Base-by-base conservation (phyloP, 2,888 invertebrate genomes). In the Carpatolechia fugitivella region DNA sequence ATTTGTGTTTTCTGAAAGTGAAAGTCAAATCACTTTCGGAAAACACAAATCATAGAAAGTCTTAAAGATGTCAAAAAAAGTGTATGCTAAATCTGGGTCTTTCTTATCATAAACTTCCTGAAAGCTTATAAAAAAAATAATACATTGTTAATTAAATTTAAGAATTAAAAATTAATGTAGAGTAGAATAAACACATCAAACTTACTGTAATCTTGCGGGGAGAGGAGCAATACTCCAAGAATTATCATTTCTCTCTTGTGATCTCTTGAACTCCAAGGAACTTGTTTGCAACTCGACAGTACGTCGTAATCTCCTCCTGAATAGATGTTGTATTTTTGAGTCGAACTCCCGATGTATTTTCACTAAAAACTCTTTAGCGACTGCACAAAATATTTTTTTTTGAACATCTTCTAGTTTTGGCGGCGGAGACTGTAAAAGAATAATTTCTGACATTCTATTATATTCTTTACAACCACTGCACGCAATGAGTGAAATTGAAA, bases 181-280 rank as follows among this genome's bases (percentile, higher is more conserved):
- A 8, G 18, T 18, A 38, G 16, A 11, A 40, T 8, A 8, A n/a
- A 50, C 60, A 31, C 40, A 56, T 55, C 56, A 6, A 65, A 82
- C 84, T 74, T 77, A 89, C 90, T 86, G 75, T 60, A 92, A 75
- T 72, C 92, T 79, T 61, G 84, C 62, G 50, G 94, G 91, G 61
- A 94, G 73, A 47, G 93, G 89, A 52, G 85, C 83, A 46, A 94
- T 90, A 65, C 79, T 91, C 94, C 94, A 94, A 31, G 85, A 72
- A 54, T 72, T 77, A 63, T 91, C 82, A 35, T 61, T 64, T 60
- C 87, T 78, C 60, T 87, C 87, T 0, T 72, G 50, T n/a, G 90
- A 83, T 48, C 79, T 70, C 56, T 73, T 74, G 63, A 93, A 92
- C 59, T 80, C 76, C 58, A 91, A 71, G 20, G 65, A 62, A 41